Evolutionary conservation across 2,888 invertebrate species (phyloP).

Genomic region (Euclidia mi): DNA sequence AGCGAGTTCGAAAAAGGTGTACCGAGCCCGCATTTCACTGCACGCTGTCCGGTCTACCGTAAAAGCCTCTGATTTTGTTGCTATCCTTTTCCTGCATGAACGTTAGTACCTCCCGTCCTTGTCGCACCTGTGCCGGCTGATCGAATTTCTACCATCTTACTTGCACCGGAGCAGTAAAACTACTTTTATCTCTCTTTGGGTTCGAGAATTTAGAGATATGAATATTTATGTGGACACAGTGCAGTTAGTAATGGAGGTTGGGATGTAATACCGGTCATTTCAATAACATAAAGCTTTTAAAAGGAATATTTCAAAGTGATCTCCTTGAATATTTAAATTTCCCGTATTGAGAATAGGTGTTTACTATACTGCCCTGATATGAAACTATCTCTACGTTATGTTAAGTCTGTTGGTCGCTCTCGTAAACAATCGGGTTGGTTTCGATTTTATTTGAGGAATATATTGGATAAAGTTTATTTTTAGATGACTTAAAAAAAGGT

Average conservation of each 20-base stretch:
- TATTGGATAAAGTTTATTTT: slow-evolving; percentile 17
- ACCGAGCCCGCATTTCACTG: slow-evolving; percentile 87
- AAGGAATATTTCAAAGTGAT: slow-evolving; percentile 70
- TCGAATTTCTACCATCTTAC: slow-evolving; percentile 89
- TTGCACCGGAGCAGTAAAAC: slow-evolving; percentile 85
- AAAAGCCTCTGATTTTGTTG: slow-evolving; percentile 86
- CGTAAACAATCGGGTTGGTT: slow-evolving; percentile 18
- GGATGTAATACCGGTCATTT: slow-evolving; percentile 79
- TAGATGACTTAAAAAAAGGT: background rate
- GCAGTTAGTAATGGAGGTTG: slow-evolving; percentile 81
- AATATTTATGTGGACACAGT: slow-evolving; percentile 85
- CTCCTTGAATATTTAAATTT: slow-evolving; percentile 67
- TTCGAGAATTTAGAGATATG: slow-evolving; percentile 85
- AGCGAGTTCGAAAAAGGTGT: slow-evolving; percentile 87
- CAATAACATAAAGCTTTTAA: slow-evolving; percentile 78
- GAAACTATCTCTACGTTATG: slow-evolving; percentile 43
- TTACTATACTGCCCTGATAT: slow-evolving; percentile 50
- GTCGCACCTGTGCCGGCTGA: slow-evolving; percentile 78
- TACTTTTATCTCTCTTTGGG: slow-evolving; percentile 87
- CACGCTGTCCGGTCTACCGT: slow-evolving; percentile 88
- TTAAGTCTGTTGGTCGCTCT: slow-evolving; percentile 38
- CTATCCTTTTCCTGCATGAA: slow-evolving; percentile 69
- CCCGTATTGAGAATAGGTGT: slow-evolving; percentile 51
- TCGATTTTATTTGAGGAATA: slow-evolving; percentile 18
- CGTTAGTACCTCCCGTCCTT: slow-evolving; percentile 60